Percentiles rank a stretch among this genome's conserved stretches.
These are phyloP conservation scores for Lycia hirtaria DNA, from an alignment of 2,888 invertebrate genomes.

Conservation along the genomic window DNA sequence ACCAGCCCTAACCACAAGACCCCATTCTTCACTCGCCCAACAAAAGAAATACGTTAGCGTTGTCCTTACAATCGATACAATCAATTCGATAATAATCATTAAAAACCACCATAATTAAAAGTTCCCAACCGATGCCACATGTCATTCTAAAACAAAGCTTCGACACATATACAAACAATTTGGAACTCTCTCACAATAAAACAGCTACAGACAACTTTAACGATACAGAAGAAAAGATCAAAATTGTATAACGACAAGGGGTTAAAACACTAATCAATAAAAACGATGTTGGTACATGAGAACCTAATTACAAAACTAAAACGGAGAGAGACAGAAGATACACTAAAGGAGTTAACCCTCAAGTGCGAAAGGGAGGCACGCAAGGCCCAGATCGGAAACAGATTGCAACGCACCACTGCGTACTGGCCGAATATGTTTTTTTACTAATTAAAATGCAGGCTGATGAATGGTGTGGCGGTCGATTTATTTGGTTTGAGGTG, in stretches of 20 bases:
- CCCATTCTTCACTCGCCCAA: neutral
- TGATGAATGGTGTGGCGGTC: conserved; percentile 73
- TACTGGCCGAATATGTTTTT: conserved; percentile 74
- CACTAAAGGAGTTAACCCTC: conserved; percentile 1
- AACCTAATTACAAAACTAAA: conserved; percentile 75
- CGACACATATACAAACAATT: conserved; percentile 38
- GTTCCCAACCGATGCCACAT: conserved; percentile 74
- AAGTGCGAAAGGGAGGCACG: conserved; percentile 52
- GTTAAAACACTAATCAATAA: conserved; percentile 4
- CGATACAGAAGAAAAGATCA: neutral
- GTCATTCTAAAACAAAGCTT: conserved; percentile 79
- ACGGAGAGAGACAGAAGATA: conserved; percentile 50
- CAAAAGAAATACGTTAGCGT: conserved; percentile 43
- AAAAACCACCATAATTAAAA: conserved; percentile 71
- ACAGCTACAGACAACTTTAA: neutral
- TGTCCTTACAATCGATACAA: conserved; percentile 44
- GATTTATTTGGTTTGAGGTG: conserved; percentile 68
- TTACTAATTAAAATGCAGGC: conserved; percentile 80
- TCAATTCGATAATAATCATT: conserved; percentile 66
- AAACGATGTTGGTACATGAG: conserved; percentile 63
- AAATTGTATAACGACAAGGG: conserved; percentile 10
- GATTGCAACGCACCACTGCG: conserved; percentile 81
- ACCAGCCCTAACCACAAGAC: neutral
- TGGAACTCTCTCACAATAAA: conserved; percentile 14
- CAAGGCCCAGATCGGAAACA: conserved; percentile 72